Percentiles rank a stretch among this genome's conserved stretches.
These are phyloP conservation scores for Triplophysa yarkandensis DNA, from an alignment of 2,797 vertebrate genomes.

Conservation along the genomic window DNA sequence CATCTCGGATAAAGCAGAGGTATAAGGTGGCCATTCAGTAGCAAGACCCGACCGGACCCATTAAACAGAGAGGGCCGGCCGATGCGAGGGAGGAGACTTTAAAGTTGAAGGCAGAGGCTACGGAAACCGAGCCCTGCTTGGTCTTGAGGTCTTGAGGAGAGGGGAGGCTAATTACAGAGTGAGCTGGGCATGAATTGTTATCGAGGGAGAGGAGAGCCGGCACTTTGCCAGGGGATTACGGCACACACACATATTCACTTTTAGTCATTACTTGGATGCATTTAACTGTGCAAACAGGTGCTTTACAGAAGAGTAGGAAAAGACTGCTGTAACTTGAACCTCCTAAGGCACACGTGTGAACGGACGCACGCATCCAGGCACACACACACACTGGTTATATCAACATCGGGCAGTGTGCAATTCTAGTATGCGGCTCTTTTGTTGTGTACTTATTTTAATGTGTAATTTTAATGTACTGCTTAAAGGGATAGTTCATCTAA, in stretches of 20 bases:
- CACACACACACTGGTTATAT: constrained; percentile 35
- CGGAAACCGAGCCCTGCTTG: constrained; percentile 71
- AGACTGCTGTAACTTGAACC: constrained; percentile 87
- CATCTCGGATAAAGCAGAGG: constrained; percentile 70
- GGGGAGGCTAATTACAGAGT: constrained; percentile 90
- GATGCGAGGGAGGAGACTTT: constrained; percentile 64
- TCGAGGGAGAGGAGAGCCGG: constrained; percentile 78
- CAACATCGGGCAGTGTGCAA: constrained; percentile 63
- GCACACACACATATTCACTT: constrained; percentile 48
- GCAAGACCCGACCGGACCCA: constrained; percentile 51
- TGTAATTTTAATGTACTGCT: background rate
- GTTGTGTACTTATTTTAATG: background rate
- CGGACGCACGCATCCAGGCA: constrained; percentile 39
- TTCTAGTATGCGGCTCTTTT: constrained; percentile 44
- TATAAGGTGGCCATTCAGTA: constrained; percentile 63
- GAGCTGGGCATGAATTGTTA: constrained; percentile 93
- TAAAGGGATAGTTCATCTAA: too few relatives aligned
- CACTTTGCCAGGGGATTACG: constrained; percentile 91
- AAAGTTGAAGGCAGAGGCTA: constrained; percentile 66
- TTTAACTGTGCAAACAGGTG: constrained; percentile 97
- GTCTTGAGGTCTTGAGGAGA: constrained; percentile 53
- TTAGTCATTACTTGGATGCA: constrained; percentile 77
- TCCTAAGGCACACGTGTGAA: constrained; percentile 63
- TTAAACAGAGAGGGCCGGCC: constrained; percentile 55
- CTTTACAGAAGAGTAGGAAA: constrained; percentile 82